phyloP scores from a whole-genome alignment of 2,888 invertebrate genomes.

The Leptarthrus brevirostris region DNA sequence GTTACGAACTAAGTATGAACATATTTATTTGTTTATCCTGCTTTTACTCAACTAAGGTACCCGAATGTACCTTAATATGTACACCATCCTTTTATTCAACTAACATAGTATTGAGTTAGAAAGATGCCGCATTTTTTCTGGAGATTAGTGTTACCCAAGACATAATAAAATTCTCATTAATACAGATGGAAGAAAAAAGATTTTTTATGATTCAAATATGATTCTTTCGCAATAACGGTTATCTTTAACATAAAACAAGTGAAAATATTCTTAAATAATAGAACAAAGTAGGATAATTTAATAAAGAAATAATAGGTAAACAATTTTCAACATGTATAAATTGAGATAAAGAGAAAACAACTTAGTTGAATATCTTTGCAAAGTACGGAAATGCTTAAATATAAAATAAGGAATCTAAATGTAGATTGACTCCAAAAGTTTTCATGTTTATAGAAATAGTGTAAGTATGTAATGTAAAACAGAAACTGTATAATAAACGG shows the following conservation, averaged over 20 bases:
- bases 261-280: constrained; percentile 28
- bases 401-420: constrained; percentile 29
- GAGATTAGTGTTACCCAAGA: too few species aligned
- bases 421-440: constrained; percentile 11
- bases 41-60: too few species aligned
- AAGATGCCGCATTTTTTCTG: too few species aligned
- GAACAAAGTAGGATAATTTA: constrained; percentile 25
- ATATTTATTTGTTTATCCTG: too few species aligned
- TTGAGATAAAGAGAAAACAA: neutral
- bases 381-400: constrained; percentile 21
- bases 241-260: constrained; percentile 18
- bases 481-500: constrained; percentile 20
- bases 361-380: constrained; percentile 19
- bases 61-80: too few species aligned
- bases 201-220: neutral
- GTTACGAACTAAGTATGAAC: too few species aligned
- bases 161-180: constrained; percentile 13
- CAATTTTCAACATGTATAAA: constrained; percentile 42
- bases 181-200: constrained; percentile 14
- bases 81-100: too few species aligned
- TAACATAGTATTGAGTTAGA: too few species aligned
- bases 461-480: neutral
- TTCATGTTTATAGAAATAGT: constrained; percentile 17
- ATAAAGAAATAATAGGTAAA: constrained; percentile 40
- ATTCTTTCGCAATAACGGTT: constrained; percentile 41